A percentile compares a stretch with the other conserved stretches of the same genome.
Conservation (phyloP, 2,797 vertebrate species). For the Heliangelus exortis region DNA sequence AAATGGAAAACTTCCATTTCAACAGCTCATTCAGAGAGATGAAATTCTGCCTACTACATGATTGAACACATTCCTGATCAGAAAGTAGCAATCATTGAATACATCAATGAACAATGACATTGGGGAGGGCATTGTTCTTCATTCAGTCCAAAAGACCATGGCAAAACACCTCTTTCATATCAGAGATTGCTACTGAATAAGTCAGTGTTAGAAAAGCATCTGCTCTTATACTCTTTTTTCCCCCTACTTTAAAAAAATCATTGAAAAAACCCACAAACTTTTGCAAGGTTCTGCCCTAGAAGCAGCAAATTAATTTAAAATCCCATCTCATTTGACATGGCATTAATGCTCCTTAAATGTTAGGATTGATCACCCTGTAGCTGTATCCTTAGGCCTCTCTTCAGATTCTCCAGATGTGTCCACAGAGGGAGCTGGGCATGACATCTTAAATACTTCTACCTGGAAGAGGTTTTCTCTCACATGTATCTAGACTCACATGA, state of each 20-base stretch:
- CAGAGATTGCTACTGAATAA: background rate
- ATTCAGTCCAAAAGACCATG: slow-evolving; percentile 30
- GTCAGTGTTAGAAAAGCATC: background rate
- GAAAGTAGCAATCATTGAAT: slow-evolving; percentile 37
- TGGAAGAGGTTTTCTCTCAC: background rate
- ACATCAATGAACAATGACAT: slow-evolving; percentile 37
- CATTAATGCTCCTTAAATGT: background rate
- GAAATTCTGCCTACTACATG: slow-evolving; percentile 26
- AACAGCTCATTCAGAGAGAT: slow-evolving; percentile 28
- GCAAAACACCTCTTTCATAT: slow-evolving; percentile 23
- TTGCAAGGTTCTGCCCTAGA: background rate
- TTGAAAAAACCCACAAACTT: background rate
- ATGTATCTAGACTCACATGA: background rate
- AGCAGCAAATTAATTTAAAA: background rate
- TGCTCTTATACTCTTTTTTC: background rate
- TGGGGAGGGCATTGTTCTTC: slow-evolving; percentile 20
- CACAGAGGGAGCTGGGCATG: background rate
- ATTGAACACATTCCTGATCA: slow-evolving; percentile 7
- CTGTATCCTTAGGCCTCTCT: background rate
- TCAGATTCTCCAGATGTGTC: background rate
- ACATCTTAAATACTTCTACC: background rate
- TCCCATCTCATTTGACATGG: background rate
- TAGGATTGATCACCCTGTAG: background rate
- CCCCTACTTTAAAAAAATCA: background rate
- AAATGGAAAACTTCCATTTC: slow-evolving; percentile 42